Evolutionary conservation across 2,888 invertebrate genomes (phyloP), one percentile per base, ranked within the genome.

Genomic region (Sphaerophoria taeniata): DNA sequence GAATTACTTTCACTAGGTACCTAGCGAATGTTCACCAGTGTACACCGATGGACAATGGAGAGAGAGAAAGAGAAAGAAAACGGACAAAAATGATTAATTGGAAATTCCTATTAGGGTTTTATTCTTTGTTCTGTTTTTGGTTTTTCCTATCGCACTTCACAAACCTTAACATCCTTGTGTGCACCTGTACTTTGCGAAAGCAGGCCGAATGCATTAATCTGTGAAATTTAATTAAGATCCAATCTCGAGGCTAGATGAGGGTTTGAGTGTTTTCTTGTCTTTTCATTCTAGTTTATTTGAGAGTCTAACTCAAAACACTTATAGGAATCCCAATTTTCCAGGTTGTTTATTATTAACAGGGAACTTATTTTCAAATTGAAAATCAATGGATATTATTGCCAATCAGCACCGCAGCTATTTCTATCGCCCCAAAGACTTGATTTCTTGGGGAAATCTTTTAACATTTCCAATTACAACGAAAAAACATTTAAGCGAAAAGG

Each of bases 141-240:
- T 4, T 49, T 36, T 49, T 34, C 14, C 33, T 39, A 39, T 43
- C 14, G 16, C 24, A 53, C 9, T 58, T 39, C 47, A 43, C 60
- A 53, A 16, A 12, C 14, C 33, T 55, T 11, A 55, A 33, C 31
- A 16, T 31, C 24, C 14, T 33, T 39, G 47, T n/a, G 31, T n/a
- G 0, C 9, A 24, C 36, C 34, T 33, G 0, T 34, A 43, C 0
- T 6, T 36, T 5, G 45, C 55, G 16, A n/a, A 72, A 78, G 65
- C 11, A 69, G 72, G 39, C 56, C 63, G 72, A 58, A 33, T 75
- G 55, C 80, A 76, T 63, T 76, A 76, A 72, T 61, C 60, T 80
- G 80, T 76, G 53, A 80, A 85, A 80, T 80, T 85, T 70, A 80
- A 85, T 85, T 85, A 85, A 76, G 75, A 76, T 80, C 49, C 76